Evolutionary conservation across 2,888 invertebrate species (phyloP).

Genomic region (Erebia ligea): DNA sequence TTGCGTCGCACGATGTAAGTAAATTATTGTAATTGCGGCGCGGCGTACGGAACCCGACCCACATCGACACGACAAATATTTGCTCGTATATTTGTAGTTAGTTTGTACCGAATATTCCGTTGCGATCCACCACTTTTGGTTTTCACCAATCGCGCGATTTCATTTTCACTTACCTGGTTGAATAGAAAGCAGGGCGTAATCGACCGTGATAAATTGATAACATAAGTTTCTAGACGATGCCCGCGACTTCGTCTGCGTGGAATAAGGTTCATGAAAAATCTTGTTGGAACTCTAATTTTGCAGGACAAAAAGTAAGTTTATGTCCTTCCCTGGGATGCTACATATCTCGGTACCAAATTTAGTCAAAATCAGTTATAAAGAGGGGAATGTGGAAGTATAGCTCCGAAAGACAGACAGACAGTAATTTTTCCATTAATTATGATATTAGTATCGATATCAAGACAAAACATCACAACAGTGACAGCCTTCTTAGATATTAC

Average conservation of each 20-base stretch:
- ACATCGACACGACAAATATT: slow-evolving; percentile 11
- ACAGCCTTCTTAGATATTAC: neutral
- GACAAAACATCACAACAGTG: neutral
- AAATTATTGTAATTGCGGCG: slow-evolving; percentile 30
- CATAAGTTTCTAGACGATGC: no score
- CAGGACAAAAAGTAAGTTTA: no score
- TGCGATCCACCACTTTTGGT: slow-evolving; percentile 1
- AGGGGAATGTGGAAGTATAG: no score
- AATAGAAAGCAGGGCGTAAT: neutral
- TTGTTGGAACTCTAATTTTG: no score
- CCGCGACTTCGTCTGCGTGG: no score
- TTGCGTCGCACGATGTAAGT: slow-evolving; percentile 23
- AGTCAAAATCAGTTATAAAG: no score
- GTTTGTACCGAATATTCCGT: neutral
- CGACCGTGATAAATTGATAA: neutral
- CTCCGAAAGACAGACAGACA: no score
- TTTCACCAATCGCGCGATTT: neutral
- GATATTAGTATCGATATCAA: neutral
- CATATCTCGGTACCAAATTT: no score
- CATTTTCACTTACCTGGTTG: neutral
- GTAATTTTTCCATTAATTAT: no score
- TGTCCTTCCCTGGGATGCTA: no score
- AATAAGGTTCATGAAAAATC: no score
- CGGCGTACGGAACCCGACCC: slow-evolving; percentile 4
- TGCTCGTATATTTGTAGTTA: neutral